Conservation (phyloP, 2,113 vertebrate species). For the Platichthys stellatus region DNA sequence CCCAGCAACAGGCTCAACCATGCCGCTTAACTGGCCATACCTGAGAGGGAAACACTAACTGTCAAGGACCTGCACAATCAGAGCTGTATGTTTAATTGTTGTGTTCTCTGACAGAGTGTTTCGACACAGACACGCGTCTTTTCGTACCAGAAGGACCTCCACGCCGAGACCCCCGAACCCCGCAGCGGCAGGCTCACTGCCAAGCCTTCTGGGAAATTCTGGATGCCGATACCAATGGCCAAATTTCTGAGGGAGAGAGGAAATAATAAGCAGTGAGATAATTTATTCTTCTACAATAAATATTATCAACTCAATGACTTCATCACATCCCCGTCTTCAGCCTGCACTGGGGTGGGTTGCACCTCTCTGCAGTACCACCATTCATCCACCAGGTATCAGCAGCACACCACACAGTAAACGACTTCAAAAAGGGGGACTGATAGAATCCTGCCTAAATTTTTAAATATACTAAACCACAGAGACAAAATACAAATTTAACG, state of each 20-base stretch:
- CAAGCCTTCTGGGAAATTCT: slow-evolving; percentile 98
- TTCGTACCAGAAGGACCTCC: slow-evolving; percentile 93
- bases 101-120: neutral
- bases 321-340: neutral
- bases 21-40: slow-evolving; percentile 97
- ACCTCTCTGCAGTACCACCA: neutral
- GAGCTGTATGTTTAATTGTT: neutral
- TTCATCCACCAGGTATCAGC: neutral
- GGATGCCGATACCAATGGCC: slow-evolving; percentile 96
- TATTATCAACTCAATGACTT: too few species aligned
- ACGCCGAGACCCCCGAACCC: slow-evolving; percentile 89
- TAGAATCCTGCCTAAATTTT: too few species aligned
- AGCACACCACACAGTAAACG: neutral
- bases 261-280: neutral
- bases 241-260: slow-evolving; percentile 85
- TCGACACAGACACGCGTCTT: neutral
- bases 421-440: too few species aligned
- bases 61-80: neutral
- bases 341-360: neutral
- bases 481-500: too few species aligned
- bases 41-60: slow-evolving; percentile 65
- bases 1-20: slow-evolving; percentile 94
- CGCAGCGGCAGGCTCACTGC: slow-evolving; percentile 94
- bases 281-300: neutral
- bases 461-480: too few species aligned